Conservation (phyloP, 2,888 invertebrate genomes). For the Ormyrus rosae region DNA sequence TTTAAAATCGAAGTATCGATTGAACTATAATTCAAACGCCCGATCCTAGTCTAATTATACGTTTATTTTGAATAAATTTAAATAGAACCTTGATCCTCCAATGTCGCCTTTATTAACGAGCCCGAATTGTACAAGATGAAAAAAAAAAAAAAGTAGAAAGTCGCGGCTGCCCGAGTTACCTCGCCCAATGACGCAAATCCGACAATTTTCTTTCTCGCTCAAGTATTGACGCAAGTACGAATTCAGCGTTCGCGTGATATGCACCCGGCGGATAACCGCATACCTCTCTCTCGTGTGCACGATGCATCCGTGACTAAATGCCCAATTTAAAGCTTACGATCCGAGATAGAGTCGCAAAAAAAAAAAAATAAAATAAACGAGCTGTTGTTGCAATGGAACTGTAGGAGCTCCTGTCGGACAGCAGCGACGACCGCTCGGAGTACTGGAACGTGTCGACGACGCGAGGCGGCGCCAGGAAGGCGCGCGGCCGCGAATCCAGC, state of each 20-base stretch:
- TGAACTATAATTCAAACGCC: no score
- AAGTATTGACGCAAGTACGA: constrained; percentile 25
- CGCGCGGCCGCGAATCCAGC: constrained; percentile 36
- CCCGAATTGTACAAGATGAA: no score
- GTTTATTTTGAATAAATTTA: no score
- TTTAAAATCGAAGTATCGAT: no score
- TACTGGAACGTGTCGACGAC: constrained; percentile 72
- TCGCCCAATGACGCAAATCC: constrained; percentile 22
- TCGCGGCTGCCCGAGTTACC: no score
- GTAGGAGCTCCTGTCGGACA: constrained; percentile 81
- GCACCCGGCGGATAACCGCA: background rate
- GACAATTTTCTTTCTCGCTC: background rate
- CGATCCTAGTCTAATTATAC: background rate
- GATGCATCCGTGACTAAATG: background rate
- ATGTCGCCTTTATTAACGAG: no score
- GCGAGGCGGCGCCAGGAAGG: constrained; percentile 17
- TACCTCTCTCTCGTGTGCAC: background rate
- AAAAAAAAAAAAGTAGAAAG: background rate
- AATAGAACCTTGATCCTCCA: no score
- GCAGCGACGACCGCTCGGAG: constrained; percentile 80
- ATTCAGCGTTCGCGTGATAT: constrained; percentile 2
- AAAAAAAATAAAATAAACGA: no score
- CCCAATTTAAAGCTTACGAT: background rate
- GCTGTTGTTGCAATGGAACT: background rate
- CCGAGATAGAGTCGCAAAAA: background rate